Conservation (phyloP, 1,140 invertebrate genomes). For the Drosophila biarmipes region DNA sequence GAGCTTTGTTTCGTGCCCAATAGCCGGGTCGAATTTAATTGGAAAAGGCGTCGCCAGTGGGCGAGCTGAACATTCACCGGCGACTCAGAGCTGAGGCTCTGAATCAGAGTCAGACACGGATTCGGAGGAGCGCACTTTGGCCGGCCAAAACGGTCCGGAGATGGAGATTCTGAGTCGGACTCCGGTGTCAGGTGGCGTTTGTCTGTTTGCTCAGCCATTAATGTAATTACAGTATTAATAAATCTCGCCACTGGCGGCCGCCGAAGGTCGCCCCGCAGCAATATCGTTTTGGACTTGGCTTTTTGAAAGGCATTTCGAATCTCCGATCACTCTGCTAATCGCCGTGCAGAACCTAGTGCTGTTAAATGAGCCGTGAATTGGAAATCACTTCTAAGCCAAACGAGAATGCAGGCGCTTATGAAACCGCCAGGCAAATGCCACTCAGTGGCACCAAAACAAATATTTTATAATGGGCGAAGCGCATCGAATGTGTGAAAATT, state of each 20-base stretch:
- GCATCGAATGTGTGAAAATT: slow-evolving; percentile 21
- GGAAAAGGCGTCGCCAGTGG: slow-evolving; percentile 57
- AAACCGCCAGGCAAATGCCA: slow-evolving; percentile 12
- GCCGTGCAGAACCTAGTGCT: slow-evolving; percentile 31
- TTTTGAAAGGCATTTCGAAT: slow-evolving; percentile 48
- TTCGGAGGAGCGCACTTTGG: slow-evolving; percentile 13
- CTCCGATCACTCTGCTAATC: slow-evolving; percentile 25
- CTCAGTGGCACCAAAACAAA: background rate
- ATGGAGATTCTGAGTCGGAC: slow-evolving; percentile 8
- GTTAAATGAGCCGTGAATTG: slow-evolving; percentile 49
- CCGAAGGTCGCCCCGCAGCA: slow-evolving; percentile 31
- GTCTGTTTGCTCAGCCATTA: slow-evolving; percentile 27
- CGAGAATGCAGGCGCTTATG: slow-evolving; percentile 16
- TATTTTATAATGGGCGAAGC: background rate
- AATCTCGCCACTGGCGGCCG: slow-evolving; percentile 23
- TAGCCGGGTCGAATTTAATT: slow-evolving; percentile 51
- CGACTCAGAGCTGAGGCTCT: background rate
- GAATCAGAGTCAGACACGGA: background rate
- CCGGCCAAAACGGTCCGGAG: slow-evolving; percentile 28
- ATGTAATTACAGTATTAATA: slow-evolving; percentile 43
- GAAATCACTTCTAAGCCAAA: slow-evolving; percentile 26
- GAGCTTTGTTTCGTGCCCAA: slow-evolving; percentile 41
- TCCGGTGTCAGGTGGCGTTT: slow-evolving; percentile 27
- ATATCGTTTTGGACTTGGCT: slow-evolving; percentile 16
- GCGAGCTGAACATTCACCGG: slow-evolving; percentile 14